These are phyloP conservation scores for Drosophila testacea DNA, from an alignment of 2,888 invertebrate species.

Conservation along the genomic window DNA sequence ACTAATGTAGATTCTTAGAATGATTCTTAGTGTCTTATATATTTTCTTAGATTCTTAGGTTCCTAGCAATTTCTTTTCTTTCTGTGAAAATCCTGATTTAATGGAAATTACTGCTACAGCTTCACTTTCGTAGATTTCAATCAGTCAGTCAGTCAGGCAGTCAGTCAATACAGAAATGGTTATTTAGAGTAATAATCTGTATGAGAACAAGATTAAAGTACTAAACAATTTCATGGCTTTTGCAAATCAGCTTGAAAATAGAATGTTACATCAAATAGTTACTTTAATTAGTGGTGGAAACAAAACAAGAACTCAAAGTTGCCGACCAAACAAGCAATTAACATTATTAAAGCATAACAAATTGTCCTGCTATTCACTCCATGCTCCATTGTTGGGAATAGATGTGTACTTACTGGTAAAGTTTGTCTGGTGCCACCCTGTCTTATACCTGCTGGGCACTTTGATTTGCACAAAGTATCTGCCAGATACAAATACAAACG, in stretches of 20 bases:
- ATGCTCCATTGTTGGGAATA: conserved; percentile 4
- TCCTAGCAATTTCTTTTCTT: no score
- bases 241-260: conserved; percentile 3
- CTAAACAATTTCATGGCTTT: background rate
- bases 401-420: conserved; percentile 26
- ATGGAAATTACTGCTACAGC: no score
- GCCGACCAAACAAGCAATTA: conserved; percentile 52
- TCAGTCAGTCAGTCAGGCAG: no score
- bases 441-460: conserved; percentile 36
- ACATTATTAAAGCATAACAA: conserved; percentile 61
- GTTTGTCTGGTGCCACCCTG: conserved; percentile 17
- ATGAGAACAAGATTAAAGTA: background rate
- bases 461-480: conserved; percentile 73
- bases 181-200: background rate
- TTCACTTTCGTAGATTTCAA: background rate
- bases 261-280: conserved; percentile 38
- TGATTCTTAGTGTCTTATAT: no score
- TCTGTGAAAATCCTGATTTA: no score
- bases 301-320: conserved; percentile 24
- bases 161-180: background rate
- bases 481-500: conserved; percentile 54
- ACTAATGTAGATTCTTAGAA: no score
- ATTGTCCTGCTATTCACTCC: conserved; percentile 25
- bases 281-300: conserved; percentile 34
- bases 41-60: no score